Evolutionary conservation across 1,140 invertebrate species (phyloP), one percentile per base, ranked within the genome.

Genomic region (Drosophila varians): DNA sequence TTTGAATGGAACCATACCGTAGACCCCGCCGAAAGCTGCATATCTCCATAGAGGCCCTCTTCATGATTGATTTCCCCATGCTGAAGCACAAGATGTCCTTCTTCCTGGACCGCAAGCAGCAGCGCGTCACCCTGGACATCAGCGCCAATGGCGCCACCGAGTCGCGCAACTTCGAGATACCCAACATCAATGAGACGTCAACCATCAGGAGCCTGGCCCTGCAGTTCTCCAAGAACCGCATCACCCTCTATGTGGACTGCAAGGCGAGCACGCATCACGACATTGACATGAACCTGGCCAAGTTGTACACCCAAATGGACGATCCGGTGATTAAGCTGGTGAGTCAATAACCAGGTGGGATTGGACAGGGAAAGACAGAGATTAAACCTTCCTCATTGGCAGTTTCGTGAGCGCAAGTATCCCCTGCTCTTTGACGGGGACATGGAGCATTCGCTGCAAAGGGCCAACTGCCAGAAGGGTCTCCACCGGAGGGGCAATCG

Each of bases 21-120:
- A 91, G 90, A 71, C 92, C 92, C 0, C 93, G 92, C 26, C 93
- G 92, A 61, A 93, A 93, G 54, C 77, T 91, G 18, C 90, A 91
- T 38, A 91, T 90, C 18, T 89, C 91, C 1, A 86, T 93, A 25
- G 94, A 95, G 68, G 94, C 94, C 0, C 90, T 96, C 0, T 92
- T 95, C 23, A 93, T 93, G 16, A 92, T 95, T 1, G 94, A 94
- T 64, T 95, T 95, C 79, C 92, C 92, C 3, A 92, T 92, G 48
- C 83, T 93, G 4, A 92, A 94, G 69, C 92, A 94, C 19, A 94
- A 94, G 82, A 94, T 95, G 76, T 91, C 93, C 12, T 90, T 96
- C 40, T 92, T 94, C 64, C 82, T 96, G 42, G 95, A 96, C 82
- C 91, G 94, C 72, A 92, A 92, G 43, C 91, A 92, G 3, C 94